Evolutionary conservation across 2,113 vertebrate genomes (phyloP), one percentile per base, ranked within the genome.

Genomic region (Sinosuthora webbiana): DNA sequence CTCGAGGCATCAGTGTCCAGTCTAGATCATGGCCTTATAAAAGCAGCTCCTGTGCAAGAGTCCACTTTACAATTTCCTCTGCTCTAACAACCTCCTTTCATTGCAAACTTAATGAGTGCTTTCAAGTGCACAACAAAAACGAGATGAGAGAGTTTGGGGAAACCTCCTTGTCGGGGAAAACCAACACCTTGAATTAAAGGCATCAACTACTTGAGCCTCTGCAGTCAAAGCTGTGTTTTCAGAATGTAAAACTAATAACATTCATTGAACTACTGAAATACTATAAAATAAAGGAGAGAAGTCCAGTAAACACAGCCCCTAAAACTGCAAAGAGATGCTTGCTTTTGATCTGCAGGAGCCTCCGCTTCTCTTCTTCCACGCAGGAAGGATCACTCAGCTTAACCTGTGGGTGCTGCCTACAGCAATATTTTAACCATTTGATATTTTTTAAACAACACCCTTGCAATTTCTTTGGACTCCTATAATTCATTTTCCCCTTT

Each of bases 141-240:
- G 33, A 90, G 85, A 90, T 90, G 75, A 87, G 92, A 94, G 93
- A 92, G 64, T 96, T 73, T 92, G 88, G 93, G 90, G 90, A 90
- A 94, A 86, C 49, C 86, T 92, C 41, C 73, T 92, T 90, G 83
- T 81, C 27, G 8, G 69, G 87, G 65, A 78, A 96, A 95, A 90
- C 49, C 52, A 90, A 64, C 68, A 92, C 88, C 92, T 96, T 93
- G 76, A 77, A 93, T 90, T 93, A 95, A 93, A 94, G 41, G 42
- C 2, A 7, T 90, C 69, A 69, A 55, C 63, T 31, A 83, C 78
- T 90, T 83, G 65, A 65, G 60, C 20, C 50, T 60, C 23, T 73
- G 77, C 33, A 59, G 55, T 67, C 92, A 95, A 89, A 92, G 65
- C 37, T 63, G 64, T 70, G 68, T 60, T 95, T 90, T 87, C 74